Evolutionary conservation across 1,140 invertebrate genomes (phyloP).

Genomic region (Atta colombica): DNA sequence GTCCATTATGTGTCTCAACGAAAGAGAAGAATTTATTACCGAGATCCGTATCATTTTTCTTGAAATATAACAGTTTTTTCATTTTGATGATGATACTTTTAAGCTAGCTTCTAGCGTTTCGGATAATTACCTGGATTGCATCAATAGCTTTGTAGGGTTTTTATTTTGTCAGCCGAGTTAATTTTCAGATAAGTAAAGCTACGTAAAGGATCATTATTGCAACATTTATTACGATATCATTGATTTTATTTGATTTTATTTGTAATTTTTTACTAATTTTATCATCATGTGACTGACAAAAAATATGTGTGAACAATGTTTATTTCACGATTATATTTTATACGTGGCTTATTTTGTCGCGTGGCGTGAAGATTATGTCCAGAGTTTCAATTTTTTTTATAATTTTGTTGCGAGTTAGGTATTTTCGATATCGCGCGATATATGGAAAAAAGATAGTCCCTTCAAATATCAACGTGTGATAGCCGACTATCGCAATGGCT

Average conservation of each 20-base stretch:
- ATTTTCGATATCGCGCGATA: constrained; percentile 19
- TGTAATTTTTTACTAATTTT: background rate
- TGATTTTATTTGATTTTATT: background rate
- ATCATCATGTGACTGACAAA: background rate
- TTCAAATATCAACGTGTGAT: constrained; percentile 49
- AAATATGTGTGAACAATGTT: background rate
- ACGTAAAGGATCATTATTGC: background rate
- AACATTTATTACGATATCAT: background rate
- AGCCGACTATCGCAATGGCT: constrained; percentile 38
- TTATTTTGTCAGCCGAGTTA: background rate
- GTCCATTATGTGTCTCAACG: constrained; percentile 50
- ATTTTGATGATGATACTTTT: constrained; percentile 59
- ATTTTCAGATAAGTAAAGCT: background rate
- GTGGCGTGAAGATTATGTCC: constrained; percentile 1
- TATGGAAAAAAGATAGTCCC: constrained; percentile 41
- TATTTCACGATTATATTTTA: background rate
- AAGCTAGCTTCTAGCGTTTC: constrained; percentile 58
- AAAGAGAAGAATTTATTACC: constrained; percentile 63
- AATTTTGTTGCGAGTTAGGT: constrained; percentile 25
- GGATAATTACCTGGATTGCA: constrained; percentile 64
- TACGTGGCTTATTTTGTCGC: background rate
- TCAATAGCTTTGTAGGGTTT: constrained; percentile 41
- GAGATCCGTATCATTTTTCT: constrained; percentile 59
- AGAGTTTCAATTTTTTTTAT: constrained; percentile 10
- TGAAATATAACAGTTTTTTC: constrained; percentile 66